Evolutionary conservation across 2,888 invertebrate genomes (phyloP).

Genomic region (Drosophila neonasuta): DNA sequence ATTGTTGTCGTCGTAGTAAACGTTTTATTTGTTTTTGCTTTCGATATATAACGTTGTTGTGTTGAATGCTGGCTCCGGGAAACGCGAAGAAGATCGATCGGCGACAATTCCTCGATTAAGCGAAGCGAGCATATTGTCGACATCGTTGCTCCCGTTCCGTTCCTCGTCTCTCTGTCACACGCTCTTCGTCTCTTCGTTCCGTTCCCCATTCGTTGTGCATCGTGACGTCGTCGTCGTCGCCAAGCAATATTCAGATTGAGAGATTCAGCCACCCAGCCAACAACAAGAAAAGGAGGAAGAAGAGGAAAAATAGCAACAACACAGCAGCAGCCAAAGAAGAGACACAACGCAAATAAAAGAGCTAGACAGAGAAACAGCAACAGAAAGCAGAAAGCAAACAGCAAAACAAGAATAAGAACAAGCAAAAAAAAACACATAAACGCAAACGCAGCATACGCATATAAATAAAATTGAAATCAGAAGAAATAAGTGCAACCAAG

Average conservation of each 20-base stretch:
- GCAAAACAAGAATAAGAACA: conserved; percentile 32
- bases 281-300: background rate
- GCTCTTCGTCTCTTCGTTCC: conserved; percentile 15
- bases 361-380: conserved; percentile 46
- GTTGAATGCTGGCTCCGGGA: conserved; percentile 57
- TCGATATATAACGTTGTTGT: conserved; percentile 20
- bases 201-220: conserved; percentile 47
- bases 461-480: conserved; percentile 58
- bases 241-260: conserved; percentile 59
- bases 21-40: conserved; percentile 50
- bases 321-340: conserved; percentile 46
- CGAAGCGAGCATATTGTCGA: conserved; percentile 62
- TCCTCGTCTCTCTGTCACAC: conserved; percentile 5
- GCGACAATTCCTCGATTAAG: conserved; percentile 59
- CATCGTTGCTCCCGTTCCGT: conserved; percentile 44
- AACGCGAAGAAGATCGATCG: conserved; percentile 55
- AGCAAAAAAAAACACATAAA: conserved; percentile 45
- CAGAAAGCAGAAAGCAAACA: conserved; percentile 50
- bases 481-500: conserved; percentile 53
- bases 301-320: conserved; percentile 1
- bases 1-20: conserved; percentile 51
- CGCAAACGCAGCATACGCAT: conserved; percentile 44
- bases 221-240: conserved; percentile 64
- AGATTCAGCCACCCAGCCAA: conserved; percentile 40
- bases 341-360: conserved; percentile 16